phyloP scores from a whole-genome alignment of 2,888 invertebrate genomes.

The Agapetus fuscipes region DNA sequence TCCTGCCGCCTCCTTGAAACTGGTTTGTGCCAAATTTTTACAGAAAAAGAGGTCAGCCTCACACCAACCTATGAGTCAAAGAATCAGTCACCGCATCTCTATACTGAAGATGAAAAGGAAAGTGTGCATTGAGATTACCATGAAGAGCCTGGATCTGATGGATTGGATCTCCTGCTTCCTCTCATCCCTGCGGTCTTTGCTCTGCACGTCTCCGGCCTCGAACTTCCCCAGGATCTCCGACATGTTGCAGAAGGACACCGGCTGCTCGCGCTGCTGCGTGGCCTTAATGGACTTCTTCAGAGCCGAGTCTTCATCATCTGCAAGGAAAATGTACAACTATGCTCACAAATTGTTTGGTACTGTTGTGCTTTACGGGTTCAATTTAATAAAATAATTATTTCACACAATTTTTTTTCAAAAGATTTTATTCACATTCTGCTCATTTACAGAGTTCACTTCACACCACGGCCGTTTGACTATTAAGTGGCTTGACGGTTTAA shows the following conservation, averaged over 20 bases:
- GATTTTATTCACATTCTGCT: too few relatives aligned
- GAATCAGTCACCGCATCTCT: background rate
- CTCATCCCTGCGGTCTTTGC: conserved; percentile 63
- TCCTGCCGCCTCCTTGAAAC: too few relatives aligned
- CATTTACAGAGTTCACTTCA: too few relatives aligned
- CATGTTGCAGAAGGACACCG: conserved; percentile 73
- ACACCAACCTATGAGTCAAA: background rate
- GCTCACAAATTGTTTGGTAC: too few relatives aligned
- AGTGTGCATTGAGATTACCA: conserved; percentile 40
- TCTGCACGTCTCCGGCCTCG: conserved; percentile 55
- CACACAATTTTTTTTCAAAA: too few relatives aligned
- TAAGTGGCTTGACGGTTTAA: too few relatives aligned
- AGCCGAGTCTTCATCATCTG: conserved; percentile 52
- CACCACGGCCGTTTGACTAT: too few relatives aligned
- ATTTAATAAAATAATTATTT: too few relatives aligned
- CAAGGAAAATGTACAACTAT: conserved; percentile 1
- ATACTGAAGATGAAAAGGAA: background rate
- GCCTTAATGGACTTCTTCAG: conserved; percentile 43
- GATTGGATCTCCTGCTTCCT: conserved; percentile 83
- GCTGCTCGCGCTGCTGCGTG: conserved; percentile 55
- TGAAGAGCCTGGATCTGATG: conserved; percentile 73
- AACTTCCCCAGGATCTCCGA: conserved; percentile 75
- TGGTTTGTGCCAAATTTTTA: background rate
- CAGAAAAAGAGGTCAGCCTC: background rate
- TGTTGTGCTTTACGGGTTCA: too few relatives aligned